Base-by-base conservation (phyloP, 1,140 invertebrate genomes). In the Colletes latitarsis region DNA sequence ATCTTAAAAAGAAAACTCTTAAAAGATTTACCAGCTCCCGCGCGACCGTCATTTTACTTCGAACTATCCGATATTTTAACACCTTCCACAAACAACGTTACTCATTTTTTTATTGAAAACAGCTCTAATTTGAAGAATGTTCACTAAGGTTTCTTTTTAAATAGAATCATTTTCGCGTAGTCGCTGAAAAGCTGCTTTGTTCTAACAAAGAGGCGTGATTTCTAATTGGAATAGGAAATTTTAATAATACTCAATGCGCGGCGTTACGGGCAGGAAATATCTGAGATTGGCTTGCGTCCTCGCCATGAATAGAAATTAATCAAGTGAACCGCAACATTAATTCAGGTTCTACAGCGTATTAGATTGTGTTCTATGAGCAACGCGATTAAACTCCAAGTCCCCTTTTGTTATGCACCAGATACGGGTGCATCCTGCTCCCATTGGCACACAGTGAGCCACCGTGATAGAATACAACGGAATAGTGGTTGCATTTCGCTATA, bases 371-470 rank as follows among this genome's bases (percentile, higher is more conserved):
- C 58, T n/a, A 12, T 39, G 21, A 60, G 66, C 41, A 70, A 46
- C 53, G 55, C 53, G 53, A 70, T 69, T 77, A 60, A 49, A 14
- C 43, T 60, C 21, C 19, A 49, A 77, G 55, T 58, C 55, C 21
- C 43, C 75, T 77, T 77, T 77, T 77, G 75, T 77, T 69, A 39
- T 8, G 10, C 15, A 49, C 64, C 63, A 39, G 75, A 46, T 57
- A 68, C 52, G 49, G 19, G 53, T 6, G 14, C 15, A 12, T 46
- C n/a, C n/a, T 46, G 63, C 41, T 17, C 57, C 41, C 14, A 55
- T 43, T 43, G 41, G 14, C 41, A 17, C 46, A 30, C 8, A n/a
- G 46, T 19, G 30, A 10, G 17, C 17, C 9, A 8, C 4, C 15
- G 8, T 6, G 12, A 43, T 21, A 19, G n/a, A 55, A 67, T 17